Conservation (phyloP, 2,797 vertebrate species). For the Pristis pectinata region DNA sequence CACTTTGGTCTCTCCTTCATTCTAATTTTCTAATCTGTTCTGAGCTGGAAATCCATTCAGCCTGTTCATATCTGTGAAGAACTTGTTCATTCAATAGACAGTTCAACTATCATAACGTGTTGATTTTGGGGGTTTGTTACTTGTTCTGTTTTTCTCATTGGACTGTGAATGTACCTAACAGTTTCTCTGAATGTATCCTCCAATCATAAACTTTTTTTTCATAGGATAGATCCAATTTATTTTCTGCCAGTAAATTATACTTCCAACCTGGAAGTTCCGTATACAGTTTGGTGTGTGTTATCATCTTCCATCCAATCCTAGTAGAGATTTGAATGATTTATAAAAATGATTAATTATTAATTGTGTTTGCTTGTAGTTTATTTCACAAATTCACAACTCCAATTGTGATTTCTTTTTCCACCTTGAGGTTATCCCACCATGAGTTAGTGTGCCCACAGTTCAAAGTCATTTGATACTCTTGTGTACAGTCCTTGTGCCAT, state of each 20-base stretch:
- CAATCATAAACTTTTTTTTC: neutral
- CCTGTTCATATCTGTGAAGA: neutral
- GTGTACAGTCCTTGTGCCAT: neutral
- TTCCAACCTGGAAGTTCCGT: neutral
- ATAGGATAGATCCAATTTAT: neutral
- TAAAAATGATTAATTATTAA: constrained; percentile 21
- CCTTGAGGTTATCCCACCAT: neutral
- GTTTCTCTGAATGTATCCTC: neutral
- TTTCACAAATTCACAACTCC: constrained; percentile 26
- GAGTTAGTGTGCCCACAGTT: neutral
- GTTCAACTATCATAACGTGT: neutral
- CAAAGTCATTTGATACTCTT: constrained; percentile 14
- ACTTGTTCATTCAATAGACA: neutral
- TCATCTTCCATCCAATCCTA: neutral
- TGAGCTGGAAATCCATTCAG: neutral
- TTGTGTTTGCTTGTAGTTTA: constrained; percentile 21
- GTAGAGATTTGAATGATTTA: constrained; percentile 5
- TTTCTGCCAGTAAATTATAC: neutral
- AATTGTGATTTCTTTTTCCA: constrained; percentile 18
- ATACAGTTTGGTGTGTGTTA: neutral
- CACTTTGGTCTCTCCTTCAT: neutral
- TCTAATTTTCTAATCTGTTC: neutral
- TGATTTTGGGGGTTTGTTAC: neutral
- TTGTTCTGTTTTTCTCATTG: neutral
- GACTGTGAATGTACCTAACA: neutral